phyloP scores from a whole-genome alignment of 1,140 invertebrate genomes.

The Drosophila sp. region DNA sequence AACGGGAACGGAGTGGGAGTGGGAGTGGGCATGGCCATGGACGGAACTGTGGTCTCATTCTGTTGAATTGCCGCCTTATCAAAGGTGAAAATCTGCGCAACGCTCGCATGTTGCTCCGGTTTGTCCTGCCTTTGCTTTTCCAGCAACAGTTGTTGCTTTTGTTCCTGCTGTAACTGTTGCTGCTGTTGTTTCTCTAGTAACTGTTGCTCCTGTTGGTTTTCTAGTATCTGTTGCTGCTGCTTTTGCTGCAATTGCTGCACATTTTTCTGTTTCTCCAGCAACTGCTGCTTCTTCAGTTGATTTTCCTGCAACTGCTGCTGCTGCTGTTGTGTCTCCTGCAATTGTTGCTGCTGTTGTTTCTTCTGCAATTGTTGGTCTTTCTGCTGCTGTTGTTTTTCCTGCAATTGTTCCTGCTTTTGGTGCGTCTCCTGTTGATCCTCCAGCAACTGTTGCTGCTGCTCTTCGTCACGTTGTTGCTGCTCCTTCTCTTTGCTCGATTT shows the following conservation, averaged over 20 bases:
- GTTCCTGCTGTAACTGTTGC: not conserved
- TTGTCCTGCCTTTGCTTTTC: constrained; percentile 1
- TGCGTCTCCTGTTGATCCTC: constrained; percentile 2
- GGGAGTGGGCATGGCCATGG: not conserved
- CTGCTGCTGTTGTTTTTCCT: not conserved
- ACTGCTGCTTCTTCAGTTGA: not conserved
- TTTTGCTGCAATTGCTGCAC: not conserved
- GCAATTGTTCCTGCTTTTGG: constrained; percentile 3
- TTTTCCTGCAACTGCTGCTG: constrained; percentile 22
- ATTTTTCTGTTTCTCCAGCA: not conserved
- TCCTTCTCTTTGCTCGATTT: constrained; percentile 23
- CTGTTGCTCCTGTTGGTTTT: constrained; percentile 3
- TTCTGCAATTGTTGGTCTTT: not conserved
- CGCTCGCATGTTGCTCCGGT: constrained; percentile 39
- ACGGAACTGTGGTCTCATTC: constrained; percentile 19
- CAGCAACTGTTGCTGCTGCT: constrained; percentile 13
- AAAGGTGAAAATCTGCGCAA: constrained; percentile 75
- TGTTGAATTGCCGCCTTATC: constrained; percentile 61
- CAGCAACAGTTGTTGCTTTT: constrained; percentile 4
- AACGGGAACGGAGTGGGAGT: not conserved
- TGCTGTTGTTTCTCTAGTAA: not conserved
- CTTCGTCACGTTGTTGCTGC: not conserved
- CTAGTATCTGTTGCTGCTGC: constrained; percentile 16
- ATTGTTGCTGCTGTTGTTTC: not conserved
- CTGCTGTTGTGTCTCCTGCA: not conserved